phyloP scores from a whole-genome alignment of 1,140 invertebrate species.

The Leptopilina boulardi region DNA sequence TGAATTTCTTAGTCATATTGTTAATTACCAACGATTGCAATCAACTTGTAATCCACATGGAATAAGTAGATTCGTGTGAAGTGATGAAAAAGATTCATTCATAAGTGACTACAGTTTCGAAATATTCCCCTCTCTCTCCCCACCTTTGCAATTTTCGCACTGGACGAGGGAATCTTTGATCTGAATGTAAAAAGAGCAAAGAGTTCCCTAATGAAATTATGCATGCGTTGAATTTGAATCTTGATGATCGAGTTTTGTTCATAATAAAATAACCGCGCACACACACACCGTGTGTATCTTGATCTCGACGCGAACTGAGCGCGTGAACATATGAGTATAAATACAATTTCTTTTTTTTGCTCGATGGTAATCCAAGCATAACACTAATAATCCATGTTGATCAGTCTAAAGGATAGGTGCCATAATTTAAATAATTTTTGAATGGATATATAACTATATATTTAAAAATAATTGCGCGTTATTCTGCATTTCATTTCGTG shows the following conservation, averaged over 20 bases:
- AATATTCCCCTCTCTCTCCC: too few relatives aligned
- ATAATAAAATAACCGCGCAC: conserved; percentile 21
- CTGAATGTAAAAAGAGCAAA: neutral
- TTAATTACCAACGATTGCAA: neutral
- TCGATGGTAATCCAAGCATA: conserved; percentile 52
- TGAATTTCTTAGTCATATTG: neutral
- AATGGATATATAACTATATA: too few relatives aligned
- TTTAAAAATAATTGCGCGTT: too few relatives aligned
- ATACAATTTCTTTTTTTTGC: conserved; percentile 38
- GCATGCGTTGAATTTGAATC: conserved; percentile 11
- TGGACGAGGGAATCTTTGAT: neutral
- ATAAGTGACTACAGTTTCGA: neutral
- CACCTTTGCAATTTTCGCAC: neutral
- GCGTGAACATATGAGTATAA: conserved; percentile 34
- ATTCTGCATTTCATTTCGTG: conserved; percentile 11
- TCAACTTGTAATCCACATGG: neutral
- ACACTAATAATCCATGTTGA: conserved; percentile 47
- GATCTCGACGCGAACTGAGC: conserved; percentile 34
- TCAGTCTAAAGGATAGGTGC: too few relatives aligned
- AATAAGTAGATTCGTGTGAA: conserved; percentile 16
- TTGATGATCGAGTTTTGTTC: conserved; percentile 28
- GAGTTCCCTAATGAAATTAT: conserved; percentile 25
- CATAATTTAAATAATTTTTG: too few relatives aligned
- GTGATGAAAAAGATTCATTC: conserved; percentile 19
- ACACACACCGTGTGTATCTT: conserved; percentile 34